Base-by-base conservation (phyloP, 2,113 vertebrate species). In the Paradoxurus hermaphroditus region DNA sequence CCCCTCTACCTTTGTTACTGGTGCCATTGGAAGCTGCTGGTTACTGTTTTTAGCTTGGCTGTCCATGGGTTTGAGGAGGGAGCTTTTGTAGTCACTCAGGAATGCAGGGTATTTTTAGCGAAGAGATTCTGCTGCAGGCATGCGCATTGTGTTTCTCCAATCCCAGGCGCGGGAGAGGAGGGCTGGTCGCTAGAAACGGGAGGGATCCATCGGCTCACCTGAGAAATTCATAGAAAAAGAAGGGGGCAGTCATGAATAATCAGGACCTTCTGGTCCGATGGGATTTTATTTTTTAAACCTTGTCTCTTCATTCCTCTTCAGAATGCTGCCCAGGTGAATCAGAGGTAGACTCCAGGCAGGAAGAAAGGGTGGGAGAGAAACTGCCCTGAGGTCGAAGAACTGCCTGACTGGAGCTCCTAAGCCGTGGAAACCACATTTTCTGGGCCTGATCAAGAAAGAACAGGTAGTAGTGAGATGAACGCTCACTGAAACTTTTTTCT, bases 81-180 rank as follows among this genome's bases (percentile, higher is more conserved):
- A 98, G 97, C 98, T 98, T 98, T 96, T 97, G 98, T 98, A 97
- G 98, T 98, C 96, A 90, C 98, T 98, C 96, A 98, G 98, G 98
- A 98, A 98, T 96, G 98, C 82, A 86, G 98, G 90, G 93, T 98
- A 98, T 98, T 99, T 99, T 99, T 98, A 99, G 98, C 44, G n/a
- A 96, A 97, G 93, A 98, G 97, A 94, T 73, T 97, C 87, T 95
- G 97, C 98, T 97, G 97, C 88, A 94, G 82, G 49, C 86, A 39
- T 90, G 89, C 92, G 92, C 46, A 12, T 90, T 98, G 91, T 92
- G 95, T 72, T 98, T 97, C 98, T 97, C 86, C 94, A 97, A 73
- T 9, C 78, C 81, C 86, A 95, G 94, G 91, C 97, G 49, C 86
- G 96, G 98, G 75, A 83, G 93, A 97, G 97, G 94, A 97, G 97